A percentile compares a stretch with the other conserved stretches of the same genome.
These are phyloP conservation scores for Standfussiana lucernea DNA, from an alignment of 2,888 invertebrate genomes.

Conservation along the genomic window DNA sequence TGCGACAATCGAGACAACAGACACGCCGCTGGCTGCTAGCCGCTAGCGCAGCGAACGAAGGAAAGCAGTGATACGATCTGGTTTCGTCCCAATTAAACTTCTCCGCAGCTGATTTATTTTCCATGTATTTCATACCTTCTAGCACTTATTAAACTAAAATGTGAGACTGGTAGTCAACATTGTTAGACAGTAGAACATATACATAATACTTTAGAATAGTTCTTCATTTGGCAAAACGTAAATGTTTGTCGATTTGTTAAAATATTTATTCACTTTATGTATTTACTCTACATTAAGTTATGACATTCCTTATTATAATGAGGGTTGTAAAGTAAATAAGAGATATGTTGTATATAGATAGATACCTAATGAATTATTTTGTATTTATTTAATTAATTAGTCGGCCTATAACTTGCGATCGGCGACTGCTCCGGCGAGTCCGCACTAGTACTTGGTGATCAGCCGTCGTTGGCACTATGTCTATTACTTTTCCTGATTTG, in stretches of 20 bases:
- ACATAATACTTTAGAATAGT: slow-evolving; percentile 87
- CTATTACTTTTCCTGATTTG: slow-evolving; percentile 58
- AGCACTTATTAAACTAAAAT: slow-evolving; percentile 90
- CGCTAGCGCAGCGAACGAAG: slow-evolving; percentile 72
- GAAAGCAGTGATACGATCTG: slow-evolving; percentile 82
- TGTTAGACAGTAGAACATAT: slow-evolving; percentile 89
- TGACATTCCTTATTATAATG: slow-evolving; percentile 84
- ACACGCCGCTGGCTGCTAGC: slow-evolving; percentile 64
- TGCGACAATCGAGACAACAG: slow-evolving; percentile 74
- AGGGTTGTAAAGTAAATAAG: slow-evolving; percentile 85
- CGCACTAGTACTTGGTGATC: slow-evolving; percentile 41
- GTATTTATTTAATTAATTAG: slow-evolving; percentile 79
- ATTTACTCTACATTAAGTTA: slow-evolving; percentile 83
- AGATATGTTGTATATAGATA: slow-evolving; percentile 86
- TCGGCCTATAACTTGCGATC: slow-evolving; percentile 83
- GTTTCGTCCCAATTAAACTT: slow-evolving; percentile 86
- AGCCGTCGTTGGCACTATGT: slow-evolving; percentile 53
- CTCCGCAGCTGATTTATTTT: slow-evolving; percentile 87
- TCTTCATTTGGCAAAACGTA: slow-evolving; percentile 86
- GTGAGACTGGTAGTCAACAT: slow-evolving; percentile 91
- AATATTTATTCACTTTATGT: slow-evolving; percentile 83
- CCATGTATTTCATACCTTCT: slow-evolving; percentile 87
- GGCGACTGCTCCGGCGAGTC: slow-evolving; percentile 67
- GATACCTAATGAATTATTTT: slow-evolving; percentile 79
- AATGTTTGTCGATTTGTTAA: slow-evolving; percentile 85